Conservation (phyloP, 2,888 invertebrate genomes). For the Euzetes globulus region DNA sequence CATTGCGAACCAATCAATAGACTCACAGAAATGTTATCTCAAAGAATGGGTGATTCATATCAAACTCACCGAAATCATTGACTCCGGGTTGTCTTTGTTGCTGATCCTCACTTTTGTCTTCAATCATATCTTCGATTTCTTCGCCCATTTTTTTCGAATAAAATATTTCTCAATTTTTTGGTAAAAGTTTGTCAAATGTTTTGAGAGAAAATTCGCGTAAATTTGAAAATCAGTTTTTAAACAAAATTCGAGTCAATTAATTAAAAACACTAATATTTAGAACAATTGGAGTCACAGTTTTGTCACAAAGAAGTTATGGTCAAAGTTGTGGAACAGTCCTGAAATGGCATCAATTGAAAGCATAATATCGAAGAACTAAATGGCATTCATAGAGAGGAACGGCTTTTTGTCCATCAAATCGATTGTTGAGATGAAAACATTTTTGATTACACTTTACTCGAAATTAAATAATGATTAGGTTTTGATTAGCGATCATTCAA, state of each 20-base stretch:
- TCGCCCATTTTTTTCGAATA: background rate
- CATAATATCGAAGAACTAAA: background rate
- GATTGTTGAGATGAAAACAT: too few relatives aligned
- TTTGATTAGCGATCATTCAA: background rate
- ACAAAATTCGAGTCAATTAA: background rate
- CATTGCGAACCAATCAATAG: background rate
- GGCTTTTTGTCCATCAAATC: too few relatives aligned
- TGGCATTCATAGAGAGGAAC: background rate
- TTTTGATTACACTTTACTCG: too few relatives aligned
- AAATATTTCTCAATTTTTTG: too few relatives aligned
- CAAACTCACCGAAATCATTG: background rate
- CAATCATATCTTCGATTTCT: slow-evolving; percentile 9
- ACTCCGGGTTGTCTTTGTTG: background rate
- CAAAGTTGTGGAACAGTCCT: background rate
- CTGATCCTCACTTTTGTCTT: background rate
- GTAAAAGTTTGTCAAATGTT: background rate
- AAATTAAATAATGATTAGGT: too few relatives aligned
- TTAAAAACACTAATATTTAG: slow-evolving; percentile 2
- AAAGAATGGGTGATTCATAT: background rate
- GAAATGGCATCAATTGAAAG: background rate
- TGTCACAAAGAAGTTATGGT: background rate
- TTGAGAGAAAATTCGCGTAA: background rate
- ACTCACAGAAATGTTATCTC: background rate
- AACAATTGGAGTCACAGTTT: background rate
- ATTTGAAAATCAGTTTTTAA: background rate